Evolutionary conservation across 2,797 vertebrate species (phyloP), one percentile per base, ranked within the genome.

Genomic region (Chelon labrosus): DNA sequence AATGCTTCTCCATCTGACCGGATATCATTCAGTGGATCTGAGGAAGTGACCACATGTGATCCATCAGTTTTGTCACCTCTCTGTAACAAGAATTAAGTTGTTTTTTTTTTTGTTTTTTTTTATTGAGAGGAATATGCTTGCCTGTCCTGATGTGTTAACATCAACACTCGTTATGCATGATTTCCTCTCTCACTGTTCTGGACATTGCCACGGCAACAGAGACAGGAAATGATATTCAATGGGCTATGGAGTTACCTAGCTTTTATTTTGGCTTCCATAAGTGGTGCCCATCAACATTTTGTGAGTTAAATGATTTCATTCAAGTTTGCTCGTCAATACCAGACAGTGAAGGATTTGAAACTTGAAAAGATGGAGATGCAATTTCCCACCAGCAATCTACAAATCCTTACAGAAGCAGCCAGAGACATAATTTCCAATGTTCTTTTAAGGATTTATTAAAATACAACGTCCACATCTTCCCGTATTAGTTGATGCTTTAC

Each of bases 11-110:
- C 56, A 41, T 82, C 47, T 62, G 60, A 56, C 73, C 70, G 54
- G 80, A 85, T 81, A 41, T 73, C 52, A 84, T 81, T 63, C 55
- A 50, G 37, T 60, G 53, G 59, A 81, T 79, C n/a, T 57, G 37
- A 82, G 84, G 82, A 87, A 85, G 77, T 80, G 62, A 86, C 70
- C 59, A 20, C 67, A 80, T 68, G 8, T 58, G 17, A 31, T 63
- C 66, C 46, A 65, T 73, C 64, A 47, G 13, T 46, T n/a, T 53
- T 35, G 49, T 65, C 56, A 77, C 57, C 61, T 66, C 38, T 66
- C n/a, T 62, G 75, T 31, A 47, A 55, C 47, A 64, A 57, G 57
- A 4, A 49, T 6, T n/a, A n/a, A n/a, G n/a, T n/a, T n/a, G n/a
- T n/a, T n/a, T n/a, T n/a, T n/a, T n/a, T n/a, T n/a, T n/a, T n/a